Evolutionary conservation across 2,797 vertebrate species (phyloP), one percentile per base, ranked within the genome.

Genomic region (Urocyon cinereoargenteus): DNA sequence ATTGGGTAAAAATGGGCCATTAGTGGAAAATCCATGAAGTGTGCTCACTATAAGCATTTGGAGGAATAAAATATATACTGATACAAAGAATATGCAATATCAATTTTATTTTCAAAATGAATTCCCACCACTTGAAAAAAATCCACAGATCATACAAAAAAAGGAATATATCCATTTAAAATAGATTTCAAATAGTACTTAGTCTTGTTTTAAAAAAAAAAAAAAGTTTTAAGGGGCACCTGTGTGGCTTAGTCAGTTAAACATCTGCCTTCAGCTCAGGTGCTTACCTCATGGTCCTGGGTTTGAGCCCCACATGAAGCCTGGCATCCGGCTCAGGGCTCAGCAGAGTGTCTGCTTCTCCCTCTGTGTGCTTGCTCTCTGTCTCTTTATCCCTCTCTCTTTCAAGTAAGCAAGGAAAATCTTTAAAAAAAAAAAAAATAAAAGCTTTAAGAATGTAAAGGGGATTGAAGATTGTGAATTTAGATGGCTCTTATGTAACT

Each of bases 11-110:
- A 45, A 13, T 85, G 75, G 12, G 40, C 92, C 21, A 72, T 59
- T 98, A 89, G 64, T 95, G 51, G 93, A 98, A 97, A 10, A 92
- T 96, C 16, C 2, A n/a, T 79, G 24, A 96, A 10, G 19, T 96
- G 34, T 91, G 1, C 11, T 92, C 10, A 12, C 62, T 97, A 85
- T 95, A 79, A 96, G 88, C 55, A 77, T 96, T 84, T 36, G 0
- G 68, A 34, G 5, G 5, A 57, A 93, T 92, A 57, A 91, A 96
- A 84, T 34, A 59, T 64, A 31, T 2, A 51, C 18, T 15, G 5
- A 72, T 73, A 79, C 28, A 45, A 64, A 62, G 13, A 97, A 81
- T 92, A 87, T 73, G 34, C 92, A 94, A 1, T 53, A 7, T 31
- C 79, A 91, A 92, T 26, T 88, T 62, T 85, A 82, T 11, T 51